phyloP scores from a whole-genome alignment of 2,113 vertebrate species.

The Meleagris gallopavo region DNA sequence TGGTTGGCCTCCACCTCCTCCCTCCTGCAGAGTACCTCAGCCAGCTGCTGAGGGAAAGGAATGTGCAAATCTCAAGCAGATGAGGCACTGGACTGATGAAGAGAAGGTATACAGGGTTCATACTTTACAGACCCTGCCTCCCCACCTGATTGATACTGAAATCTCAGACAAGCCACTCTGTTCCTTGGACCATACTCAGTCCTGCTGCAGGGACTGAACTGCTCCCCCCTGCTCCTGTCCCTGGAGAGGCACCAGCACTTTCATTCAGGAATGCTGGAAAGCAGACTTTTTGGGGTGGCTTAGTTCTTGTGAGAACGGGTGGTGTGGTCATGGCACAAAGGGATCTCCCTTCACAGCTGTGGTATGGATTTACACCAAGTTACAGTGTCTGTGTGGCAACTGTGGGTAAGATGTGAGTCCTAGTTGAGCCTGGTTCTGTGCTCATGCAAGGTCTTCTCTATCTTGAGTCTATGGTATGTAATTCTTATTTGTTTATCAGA shows the following conservation, averaged over 20 bases:
- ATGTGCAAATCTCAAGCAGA: neutral
- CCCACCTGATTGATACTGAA: neutral
- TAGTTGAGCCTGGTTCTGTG: neutral
- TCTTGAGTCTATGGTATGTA: neutral
- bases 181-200: neutral
- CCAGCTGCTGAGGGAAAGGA: neutral
- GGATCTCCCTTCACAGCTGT: accelerated
- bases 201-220: neutral
- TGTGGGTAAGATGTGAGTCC: neutral
- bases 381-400: neutral
- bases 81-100: neutral
- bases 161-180: neutral
- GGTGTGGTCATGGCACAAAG: neutral
- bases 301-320: neutral
- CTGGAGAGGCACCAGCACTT: accelerated
- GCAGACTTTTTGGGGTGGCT: neutral
- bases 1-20: neutral
- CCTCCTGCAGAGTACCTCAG: neutral
- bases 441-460: neutral
- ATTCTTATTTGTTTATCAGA: neutral
- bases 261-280: neutral
- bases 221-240: neutral
- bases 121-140: neutral
- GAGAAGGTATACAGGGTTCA: neutral
- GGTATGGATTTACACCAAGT: neutral